Evolutionary conservation across 2,888 invertebrate genomes (phyloP).

Genomic region (Drosophila fulvimacula): DNA sequence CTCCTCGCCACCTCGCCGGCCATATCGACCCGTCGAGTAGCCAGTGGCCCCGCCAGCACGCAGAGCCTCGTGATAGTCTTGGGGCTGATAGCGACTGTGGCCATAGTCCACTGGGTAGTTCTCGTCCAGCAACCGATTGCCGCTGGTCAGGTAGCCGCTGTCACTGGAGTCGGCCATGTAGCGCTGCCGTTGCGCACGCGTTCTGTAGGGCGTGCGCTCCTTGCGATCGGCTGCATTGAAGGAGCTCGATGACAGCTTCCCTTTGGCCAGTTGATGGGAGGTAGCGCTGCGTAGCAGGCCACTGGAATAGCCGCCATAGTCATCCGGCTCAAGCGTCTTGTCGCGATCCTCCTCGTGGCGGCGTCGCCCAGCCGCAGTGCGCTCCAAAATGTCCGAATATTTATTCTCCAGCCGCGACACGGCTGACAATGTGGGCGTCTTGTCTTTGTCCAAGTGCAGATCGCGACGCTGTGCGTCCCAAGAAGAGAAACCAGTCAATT

Average conservation of each 20-base stretch:
- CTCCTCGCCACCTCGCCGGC: constrained; percentile 71
- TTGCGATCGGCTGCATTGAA: constrained; percentile 86
- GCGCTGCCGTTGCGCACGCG: constrained; percentile 76
- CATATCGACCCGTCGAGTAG: constrained; percentile 69
- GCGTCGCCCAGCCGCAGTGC: constrained; percentile 87
- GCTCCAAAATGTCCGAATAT: constrained; percentile 91
- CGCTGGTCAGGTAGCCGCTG: constrained; percentile 81
- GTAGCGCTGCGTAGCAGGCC: constrained; percentile 89
- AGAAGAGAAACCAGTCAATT: constrained; percentile 63
- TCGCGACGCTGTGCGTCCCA: constrained; percentile 74
- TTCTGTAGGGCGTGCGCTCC: constrained; percentile 84
- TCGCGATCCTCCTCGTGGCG: constrained; percentile 87
- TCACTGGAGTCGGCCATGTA: constrained; percentile 82
- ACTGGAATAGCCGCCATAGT: constrained; percentile 76
- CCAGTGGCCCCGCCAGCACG: constrained; percentile 75
- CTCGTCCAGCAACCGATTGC: constrained; percentile 73
- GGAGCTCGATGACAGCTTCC: constrained; percentile 86
- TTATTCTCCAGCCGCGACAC: constrained; percentile 91
- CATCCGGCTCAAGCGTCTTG: constrained; percentile 89
- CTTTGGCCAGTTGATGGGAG: constrained; percentile 88
- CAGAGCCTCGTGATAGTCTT: constrained; percentile 80
- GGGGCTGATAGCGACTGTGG: constrained; percentile 74
- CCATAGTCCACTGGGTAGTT: constrained; percentile 81
- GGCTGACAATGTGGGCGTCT: constrained; percentile 85
- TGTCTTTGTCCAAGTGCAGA: constrained; percentile 83